These are phyloP conservation scores for Macrotus californicus DNA, from an alignment of 2,113 vertebrate species.

Conservation along the genomic window DNA sequence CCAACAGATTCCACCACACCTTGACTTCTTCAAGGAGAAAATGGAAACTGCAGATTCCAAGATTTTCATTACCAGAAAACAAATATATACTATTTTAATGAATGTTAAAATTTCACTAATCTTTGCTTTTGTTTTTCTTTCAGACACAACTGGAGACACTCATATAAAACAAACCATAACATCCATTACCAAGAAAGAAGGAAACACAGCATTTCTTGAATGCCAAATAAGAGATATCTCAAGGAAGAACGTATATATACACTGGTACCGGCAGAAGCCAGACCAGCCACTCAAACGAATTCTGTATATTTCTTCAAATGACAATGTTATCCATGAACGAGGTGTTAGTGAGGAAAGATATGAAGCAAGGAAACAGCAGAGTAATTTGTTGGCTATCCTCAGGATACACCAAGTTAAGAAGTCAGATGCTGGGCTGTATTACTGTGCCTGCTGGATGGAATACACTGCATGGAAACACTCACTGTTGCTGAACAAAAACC, in stretches of 20 bases:
- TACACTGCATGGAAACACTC: not conserved
- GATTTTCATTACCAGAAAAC: not conserved
- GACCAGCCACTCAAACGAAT: not conserved
- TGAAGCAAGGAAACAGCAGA: not conserved
- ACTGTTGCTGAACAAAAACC: slow-evolving; percentile 32
- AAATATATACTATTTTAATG: not conserved
- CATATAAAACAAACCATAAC: not conserved
- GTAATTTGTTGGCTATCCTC: not conserved
- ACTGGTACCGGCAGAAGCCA: slow-evolving; percentile 58
- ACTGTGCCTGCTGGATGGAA: slow-evolving; percentile 62
- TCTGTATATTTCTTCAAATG: slow-evolving; percentile 56
- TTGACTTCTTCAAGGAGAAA: not conserved
- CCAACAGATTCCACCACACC: not conserved
- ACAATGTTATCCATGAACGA: slow-evolving; percentile 19
- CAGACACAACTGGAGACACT: not conserved
- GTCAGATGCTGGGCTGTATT: slow-evolving; percentile 33
- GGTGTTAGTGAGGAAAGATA: slow-evolving; percentile 5
- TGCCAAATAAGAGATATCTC: not conserved
- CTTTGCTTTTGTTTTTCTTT: not conserved
- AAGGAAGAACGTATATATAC: rapidly evolving
- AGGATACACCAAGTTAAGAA: not conserved
- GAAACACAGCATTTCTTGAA: slow-evolving; percentile 39
- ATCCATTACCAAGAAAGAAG: slow-evolving; percentile 51
- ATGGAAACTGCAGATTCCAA: not conserved
- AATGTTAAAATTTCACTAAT: not conserved